These are phyloP conservation scores for Pristionchus maxplancki DNA, from an alignment of 2,888 invertebrate species.

Conservation along the genomic window DNA sequence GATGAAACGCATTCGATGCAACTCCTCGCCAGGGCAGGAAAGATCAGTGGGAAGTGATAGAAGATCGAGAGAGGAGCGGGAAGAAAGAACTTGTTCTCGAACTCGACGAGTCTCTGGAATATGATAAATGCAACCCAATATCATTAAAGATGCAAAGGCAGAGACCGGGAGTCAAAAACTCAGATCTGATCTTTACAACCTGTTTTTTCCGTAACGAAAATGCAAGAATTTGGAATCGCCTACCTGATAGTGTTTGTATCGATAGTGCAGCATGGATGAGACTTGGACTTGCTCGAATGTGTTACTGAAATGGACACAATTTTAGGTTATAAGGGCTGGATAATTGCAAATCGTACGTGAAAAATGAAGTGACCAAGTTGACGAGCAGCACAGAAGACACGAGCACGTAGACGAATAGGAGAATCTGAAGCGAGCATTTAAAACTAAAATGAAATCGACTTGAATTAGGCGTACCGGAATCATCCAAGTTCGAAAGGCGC, in stretches of 20 bases:
- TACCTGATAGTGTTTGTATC: constrained; percentile 59
- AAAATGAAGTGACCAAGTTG: constrained; percentile 64
- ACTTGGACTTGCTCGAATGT: constrained; percentile 64
- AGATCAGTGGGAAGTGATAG: constrained; percentile 52
- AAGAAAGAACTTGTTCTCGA: constrained; percentile 58
- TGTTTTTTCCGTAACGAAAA: too few relatives aligned
- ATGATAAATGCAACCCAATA: background rate
- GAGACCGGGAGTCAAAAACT: too few relatives aligned
- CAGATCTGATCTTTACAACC: background rate
- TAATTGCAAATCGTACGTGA: constrained; percentile 57
- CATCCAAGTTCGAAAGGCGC: constrained; percentile 57
- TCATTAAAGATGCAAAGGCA: too few relatives aligned
- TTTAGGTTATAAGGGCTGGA: too few relatives aligned
- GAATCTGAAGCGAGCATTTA: constrained; percentile 50
- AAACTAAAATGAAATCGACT: too few relatives aligned
- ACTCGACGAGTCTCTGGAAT: constrained; percentile 50
- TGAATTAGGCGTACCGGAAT: background rate
- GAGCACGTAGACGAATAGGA: constrained; percentile 64
- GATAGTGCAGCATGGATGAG: constrained; percentile 64
- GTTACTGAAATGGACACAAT: constrained; percentile 57
- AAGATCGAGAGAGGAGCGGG: constrained; percentile 61
- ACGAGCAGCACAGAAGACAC: constrained; percentile 64
- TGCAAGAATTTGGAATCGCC: too few relatives aligned
- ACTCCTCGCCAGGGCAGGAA: background rate
- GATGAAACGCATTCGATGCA: background rate